phyloP scores from a whole-genome alignment of 2,888 invertebrate genomes.

The Ramazzottius varieornatus region DNA sequence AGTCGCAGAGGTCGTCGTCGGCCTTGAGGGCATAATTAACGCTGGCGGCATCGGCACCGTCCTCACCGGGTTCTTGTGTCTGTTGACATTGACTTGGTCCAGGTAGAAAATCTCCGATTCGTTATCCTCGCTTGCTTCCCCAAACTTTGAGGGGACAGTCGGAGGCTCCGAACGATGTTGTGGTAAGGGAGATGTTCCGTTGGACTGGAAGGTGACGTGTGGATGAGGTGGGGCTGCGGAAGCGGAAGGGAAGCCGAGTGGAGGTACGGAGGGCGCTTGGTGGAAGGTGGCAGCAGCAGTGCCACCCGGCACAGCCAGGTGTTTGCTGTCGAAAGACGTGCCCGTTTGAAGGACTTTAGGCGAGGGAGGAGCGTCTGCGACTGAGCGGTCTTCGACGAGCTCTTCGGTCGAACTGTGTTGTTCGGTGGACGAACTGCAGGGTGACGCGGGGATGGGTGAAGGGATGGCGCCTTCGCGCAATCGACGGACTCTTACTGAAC shows the following conservation, averaged over 20 bases:
- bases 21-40: background rate
- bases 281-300: too few species aligned
- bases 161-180: too few species aligned
- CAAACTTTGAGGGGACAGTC: background rate
- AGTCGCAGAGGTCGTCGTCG: background rate
- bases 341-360: background rate
- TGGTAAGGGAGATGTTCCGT: background rate
- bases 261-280: background rate
- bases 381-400: background rate
- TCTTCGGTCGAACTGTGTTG: background rate
- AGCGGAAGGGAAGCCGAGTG: background rate
- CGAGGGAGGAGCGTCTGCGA: background rate
- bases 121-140: background rate
- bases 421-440: background rate
- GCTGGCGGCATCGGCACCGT: background rate
- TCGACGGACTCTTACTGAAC: background rate
- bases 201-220: background rate
- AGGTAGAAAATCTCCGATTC: conserved; percentile 2
- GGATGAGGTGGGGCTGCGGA: background rate
- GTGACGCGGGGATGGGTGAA: background rate
- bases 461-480: background rate
- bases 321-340: background rate
- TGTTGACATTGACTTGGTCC: background rate
- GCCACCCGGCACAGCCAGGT: background rate
- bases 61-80: background rate